Evolutionary conservation across 2,888 invertebrate species (phyloP).

Genomic region (Cheilosia pagana): DNA sequence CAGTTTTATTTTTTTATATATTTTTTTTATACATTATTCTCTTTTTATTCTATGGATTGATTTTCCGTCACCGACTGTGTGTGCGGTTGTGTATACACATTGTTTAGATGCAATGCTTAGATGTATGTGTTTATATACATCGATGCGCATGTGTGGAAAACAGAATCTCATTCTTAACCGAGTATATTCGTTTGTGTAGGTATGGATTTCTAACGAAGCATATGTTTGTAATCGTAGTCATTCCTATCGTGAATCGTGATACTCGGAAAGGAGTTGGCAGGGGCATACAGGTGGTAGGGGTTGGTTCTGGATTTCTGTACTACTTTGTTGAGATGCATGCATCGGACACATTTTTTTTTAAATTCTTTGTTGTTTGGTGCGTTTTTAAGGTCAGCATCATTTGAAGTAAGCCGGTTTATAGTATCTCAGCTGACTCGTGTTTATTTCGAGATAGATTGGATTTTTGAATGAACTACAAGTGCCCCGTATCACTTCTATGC

Average conservation of each 20-base stretch:
- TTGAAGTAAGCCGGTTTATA: not conserved
- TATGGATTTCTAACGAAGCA: not conserved
- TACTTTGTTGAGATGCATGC: slow-evolving; percentile 70
- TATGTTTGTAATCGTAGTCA: not conserved
- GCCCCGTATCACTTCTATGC: too few relatives aligned
- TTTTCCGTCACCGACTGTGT: slow-evolving; percentile 53
- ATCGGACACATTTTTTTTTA: slow-evolving; percentile 51
- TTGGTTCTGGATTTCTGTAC: not conserved
- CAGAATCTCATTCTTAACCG: slow-evolving; percentile 43
- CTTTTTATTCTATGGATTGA: slow-evolving; percentile 34
- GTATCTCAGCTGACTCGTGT: slow-evolving; percentile 58
- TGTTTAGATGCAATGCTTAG: slow-evolving; percentile 74
- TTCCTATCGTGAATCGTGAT: not conserved
- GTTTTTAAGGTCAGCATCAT: slow-evolving; percentile 56
- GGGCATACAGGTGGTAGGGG: slow-evolving; percentile 20
- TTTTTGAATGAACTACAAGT: slow-evolving; percentile 14
- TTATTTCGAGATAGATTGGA: slow-evolving; percentile 24
- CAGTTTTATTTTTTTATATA: slow-evolving; percentile 1
- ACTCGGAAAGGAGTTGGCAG: not conserved
- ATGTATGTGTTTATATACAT: slow-evolving; percentile 75
- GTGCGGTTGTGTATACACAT: slow-evolving; percentile 51
- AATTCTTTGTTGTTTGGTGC: slow-evolving; percentile 3
- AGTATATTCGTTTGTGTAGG: slow-evolving; percentile 19
- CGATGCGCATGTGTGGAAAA: slow-evolving; percentile 64
- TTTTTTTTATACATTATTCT: slow-evolving; percentile 22